Percentiles rank a stretch among this genome's conserved stretches.
phyloP scores from a whole-genome alignment of 2,888 invertebrate genomes.

The Micoletzkya japonica region DNA sequence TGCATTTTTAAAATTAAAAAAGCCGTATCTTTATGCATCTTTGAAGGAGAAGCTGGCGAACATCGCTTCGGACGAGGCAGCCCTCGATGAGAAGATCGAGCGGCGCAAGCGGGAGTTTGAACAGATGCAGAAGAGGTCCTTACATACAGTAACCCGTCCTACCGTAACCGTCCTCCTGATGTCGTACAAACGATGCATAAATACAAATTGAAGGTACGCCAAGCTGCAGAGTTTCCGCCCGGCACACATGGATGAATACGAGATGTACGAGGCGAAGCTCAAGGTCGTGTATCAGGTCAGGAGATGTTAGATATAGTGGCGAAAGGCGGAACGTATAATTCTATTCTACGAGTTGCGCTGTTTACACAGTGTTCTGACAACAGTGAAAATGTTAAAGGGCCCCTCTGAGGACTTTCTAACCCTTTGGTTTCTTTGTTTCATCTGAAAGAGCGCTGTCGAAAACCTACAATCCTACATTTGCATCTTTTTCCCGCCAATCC shows the following conservation, averaged over 20 bases:
- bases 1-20: no score
- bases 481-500: no score
- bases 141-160: no score
- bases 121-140: conserved; percentile 86
- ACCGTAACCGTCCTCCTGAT: background rate
- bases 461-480: no score
- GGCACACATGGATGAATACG: conserved; percentile 93
- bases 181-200: background rate
- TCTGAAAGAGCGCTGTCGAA: no score
- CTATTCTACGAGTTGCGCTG: no score
- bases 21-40: background rate
- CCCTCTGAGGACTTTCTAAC: no score
- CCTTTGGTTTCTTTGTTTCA: no score
- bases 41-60: conserved; percentile 75
- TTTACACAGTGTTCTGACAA: no score
- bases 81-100: conserved; percentile 87
- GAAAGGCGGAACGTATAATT: no score
- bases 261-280: conserved; percentile 82
- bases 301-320: no score
- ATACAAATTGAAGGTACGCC: background rate
- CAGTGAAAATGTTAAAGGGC: no score
- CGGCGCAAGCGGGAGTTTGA: conserved; percentile 85
- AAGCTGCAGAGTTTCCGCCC: conserved; percentile 70
- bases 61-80: conserved; percentile 84
- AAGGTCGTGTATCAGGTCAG: conserved; percentile 70